phyloP scores from a whole-genome alignment of 2,797 vertebrate species.

The Hozukius guyotensis region DNA sequence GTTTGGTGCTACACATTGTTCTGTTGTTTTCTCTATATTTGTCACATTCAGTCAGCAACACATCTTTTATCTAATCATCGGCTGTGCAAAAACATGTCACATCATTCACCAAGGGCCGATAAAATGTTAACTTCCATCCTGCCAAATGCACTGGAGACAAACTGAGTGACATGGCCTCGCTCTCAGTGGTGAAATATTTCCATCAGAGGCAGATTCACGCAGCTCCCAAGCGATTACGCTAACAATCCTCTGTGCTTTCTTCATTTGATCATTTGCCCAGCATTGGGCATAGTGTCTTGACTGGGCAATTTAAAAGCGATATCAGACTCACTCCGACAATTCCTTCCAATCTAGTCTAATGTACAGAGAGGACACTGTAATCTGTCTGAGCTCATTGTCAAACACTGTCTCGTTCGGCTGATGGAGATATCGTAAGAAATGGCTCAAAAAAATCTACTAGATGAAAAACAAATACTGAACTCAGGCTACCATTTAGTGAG shows the following conservation, averaged over 20 bases:
- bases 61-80: constrained; percentile 35
- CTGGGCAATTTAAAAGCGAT: constrained; percentile 49
- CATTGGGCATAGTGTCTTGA: constrained; percentile 25
- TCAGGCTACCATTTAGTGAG: neutral
- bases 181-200: constrained; percentile 26
- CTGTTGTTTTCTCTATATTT: constrained; percentile 13
- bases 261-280: constrained; percentile 33
- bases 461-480: constrained; percentile 1
- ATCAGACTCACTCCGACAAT: constrained; percentile 33
- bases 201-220: constrained; percentile 21
- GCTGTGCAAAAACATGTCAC: constrained; percentile 18
- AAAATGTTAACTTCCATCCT: constrained; percentile 30
- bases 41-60: constrained; percentile 26
- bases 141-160: constrained; percentile 14
- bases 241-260: constrained; percentile 34
- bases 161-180: constrained; percentile 24
- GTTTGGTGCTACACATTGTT: constrained; percentile 27
- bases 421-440: constrained; percentile 4
- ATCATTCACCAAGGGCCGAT: constrained; percentile 27
- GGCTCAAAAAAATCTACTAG: neutral
- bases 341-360: constrained; percentile 22
- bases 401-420: neutral
- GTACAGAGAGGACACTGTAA: constrained; percentile 14
- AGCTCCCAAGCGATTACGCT: constrained; percentile 27
- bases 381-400: constrained; percentile 7